A percentile compares a stretch with the other conserved stretches of the same genome.
These are phyloP conservation scores for Mantis religiosa DNA, from an alignment of 2,888 invertebrate genomes.

Conservation along the genomic window DNA sequence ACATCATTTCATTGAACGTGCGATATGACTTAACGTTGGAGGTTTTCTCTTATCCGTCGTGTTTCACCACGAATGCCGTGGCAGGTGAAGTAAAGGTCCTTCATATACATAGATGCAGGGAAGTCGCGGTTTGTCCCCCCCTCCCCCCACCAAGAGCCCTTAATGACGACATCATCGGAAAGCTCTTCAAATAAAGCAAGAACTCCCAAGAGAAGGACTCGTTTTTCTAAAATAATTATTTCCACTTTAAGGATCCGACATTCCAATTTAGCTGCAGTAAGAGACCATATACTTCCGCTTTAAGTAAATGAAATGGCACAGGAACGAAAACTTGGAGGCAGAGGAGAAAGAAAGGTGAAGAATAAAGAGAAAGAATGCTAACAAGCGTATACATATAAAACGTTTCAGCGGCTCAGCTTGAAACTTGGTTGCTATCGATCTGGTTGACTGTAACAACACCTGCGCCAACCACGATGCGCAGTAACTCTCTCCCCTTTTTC, in stretches of 20 bases:
- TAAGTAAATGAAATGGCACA: not conserved
- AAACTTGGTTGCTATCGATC: slow-evolving; percentile 9
- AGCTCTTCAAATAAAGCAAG: not conserved
- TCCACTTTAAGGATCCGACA: not conserved
- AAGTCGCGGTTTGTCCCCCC: not conserved
- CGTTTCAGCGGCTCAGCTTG: slow-evolving; percentile 27
- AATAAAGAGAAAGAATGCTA: not conserved
- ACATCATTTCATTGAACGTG: too few relatives aligned
- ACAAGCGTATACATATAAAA: slow-evolving; percentile 23
- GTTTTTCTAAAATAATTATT: not conserved
- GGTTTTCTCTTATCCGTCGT: too few relatives aligned
- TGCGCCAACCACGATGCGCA: not conserved
- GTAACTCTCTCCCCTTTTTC: not conserved
- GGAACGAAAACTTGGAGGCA: not conserved
- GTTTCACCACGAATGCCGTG: too few relatives aligned
- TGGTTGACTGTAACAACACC: not conserved
- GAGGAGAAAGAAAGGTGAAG: not conserved
- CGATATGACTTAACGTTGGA: too few relatives aligned
- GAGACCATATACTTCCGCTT: not conserved
- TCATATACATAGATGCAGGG: too few relatives aligned
- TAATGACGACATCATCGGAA: not conserved
- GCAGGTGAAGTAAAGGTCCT: too few relatives aligned
- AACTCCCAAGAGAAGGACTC: not conserved
- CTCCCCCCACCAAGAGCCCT: not conserved
- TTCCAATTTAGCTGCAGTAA: not conserved